These are phyloP conservation scores for Cheirogaleus major DNA, from an alignment of 2,797 vertebrate genomes.

Conservation along the genomic window DNA sequence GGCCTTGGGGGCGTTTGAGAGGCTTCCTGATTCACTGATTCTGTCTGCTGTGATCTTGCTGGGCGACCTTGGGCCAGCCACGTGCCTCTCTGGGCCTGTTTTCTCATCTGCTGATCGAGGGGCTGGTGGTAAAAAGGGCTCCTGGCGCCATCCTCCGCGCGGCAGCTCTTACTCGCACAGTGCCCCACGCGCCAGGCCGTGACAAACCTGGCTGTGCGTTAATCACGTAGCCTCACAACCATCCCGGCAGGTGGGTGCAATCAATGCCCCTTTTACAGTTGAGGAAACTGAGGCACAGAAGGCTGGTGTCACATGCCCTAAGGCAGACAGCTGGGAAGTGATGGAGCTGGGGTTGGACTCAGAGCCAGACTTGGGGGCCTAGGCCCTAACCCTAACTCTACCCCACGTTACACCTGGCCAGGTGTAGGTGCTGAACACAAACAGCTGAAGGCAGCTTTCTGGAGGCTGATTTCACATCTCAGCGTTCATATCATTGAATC, in stretches of 20 bases:
- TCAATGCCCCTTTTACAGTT: background rate
- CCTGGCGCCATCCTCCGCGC: fast-evolving
- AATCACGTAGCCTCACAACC: fast-evolving
- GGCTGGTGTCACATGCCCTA: background rate
- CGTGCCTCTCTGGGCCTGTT: background rate
- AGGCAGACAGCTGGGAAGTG: background rate
- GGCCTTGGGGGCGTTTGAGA: fast-evolving
- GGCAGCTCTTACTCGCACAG: fast-evolving
- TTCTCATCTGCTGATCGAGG: background rate
- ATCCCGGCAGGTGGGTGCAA: fast-evolving
- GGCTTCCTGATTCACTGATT: fast-evolving
- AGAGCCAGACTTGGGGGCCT: background rate
- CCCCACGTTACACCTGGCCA: fast-evolving
- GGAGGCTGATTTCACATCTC: background rate
- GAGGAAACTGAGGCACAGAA: background rate
- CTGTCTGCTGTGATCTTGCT: background rate
- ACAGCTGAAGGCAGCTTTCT: background rate
- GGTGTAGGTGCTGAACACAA: background rate
- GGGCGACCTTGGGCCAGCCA: background rate
- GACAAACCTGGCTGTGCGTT: fast-evolving
- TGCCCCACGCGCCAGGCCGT: fast-evolving
- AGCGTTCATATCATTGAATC: fast-evolving
- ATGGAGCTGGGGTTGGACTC: background rate
- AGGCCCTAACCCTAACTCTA: no score
- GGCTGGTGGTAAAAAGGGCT: background rate